Evolutionary conservation across 2,797 vertebrate species (phyloP).

Genomic region (Chelonia mydas): DNA sequence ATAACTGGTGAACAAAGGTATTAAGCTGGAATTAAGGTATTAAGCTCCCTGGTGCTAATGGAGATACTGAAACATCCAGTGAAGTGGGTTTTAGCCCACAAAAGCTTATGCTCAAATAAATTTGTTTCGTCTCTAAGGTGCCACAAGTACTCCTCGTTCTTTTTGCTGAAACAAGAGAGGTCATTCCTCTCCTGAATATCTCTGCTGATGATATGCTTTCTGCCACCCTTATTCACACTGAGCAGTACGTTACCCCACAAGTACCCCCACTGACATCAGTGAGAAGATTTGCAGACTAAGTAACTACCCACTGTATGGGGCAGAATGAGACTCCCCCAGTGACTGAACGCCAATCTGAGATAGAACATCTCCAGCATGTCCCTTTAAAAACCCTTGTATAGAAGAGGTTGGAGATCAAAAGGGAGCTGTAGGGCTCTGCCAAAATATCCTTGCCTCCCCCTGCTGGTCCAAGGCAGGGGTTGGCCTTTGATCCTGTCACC

Average conservation of each 20-base stretch:
- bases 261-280: neutral
- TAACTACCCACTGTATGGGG: neutral
- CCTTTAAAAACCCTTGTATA: neutral
- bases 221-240: neutral
- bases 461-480: accelerated
- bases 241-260: neutral
- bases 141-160: too few relatives aligned
- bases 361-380: neutral
- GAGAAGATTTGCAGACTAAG: neutral
- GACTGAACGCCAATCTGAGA: neutral
- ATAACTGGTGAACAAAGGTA: neutral
- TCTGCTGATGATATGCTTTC: neutral
- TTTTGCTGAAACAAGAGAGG: neutral
- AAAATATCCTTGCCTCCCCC: neutral
- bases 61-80: neutral
- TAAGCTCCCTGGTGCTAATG: neutral
- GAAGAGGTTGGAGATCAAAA: neutral
- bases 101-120: too few relatives aligned
- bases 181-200: neutral
- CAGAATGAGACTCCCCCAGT: neutral
- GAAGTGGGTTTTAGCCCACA: too few relatives aligned
- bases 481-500: neutral
- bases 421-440: accelerated
- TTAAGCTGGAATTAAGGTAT: neutral
- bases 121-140: too few relatives aligned